These are phyloP conservation scores for Coenonympha arcania DNA, from an alignment of 2,888 invertebrate genomes.

Conservation along the genomic window DNA sequence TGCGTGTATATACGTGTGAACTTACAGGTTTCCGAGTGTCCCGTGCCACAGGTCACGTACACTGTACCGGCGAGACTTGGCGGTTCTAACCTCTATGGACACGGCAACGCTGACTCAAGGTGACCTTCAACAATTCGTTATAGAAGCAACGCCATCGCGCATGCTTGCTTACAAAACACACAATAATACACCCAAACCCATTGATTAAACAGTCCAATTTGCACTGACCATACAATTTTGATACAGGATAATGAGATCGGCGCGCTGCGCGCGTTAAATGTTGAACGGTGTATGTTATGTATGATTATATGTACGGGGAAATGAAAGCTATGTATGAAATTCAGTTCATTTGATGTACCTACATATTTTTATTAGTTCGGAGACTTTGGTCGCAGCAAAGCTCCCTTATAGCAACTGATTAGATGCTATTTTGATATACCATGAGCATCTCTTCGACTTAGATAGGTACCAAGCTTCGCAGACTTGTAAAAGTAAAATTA, in stretches of 20 bases:
- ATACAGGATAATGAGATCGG: slow-evolving; percentile 13
- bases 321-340: not conserved
- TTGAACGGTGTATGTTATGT: not conserved
- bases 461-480: too few species aligned
- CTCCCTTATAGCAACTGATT: too few species aligned
- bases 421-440: too few species aligned
- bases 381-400: too few species aligned
- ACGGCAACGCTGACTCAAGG: slow-evolving; percentile 47
- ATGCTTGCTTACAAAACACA: slow-evolving; percentile 43
- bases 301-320: too few species aligned
- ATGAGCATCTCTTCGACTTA: too few species aligned
- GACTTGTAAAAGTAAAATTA: too few species aligned
- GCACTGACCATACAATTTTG: not conserved
- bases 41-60: slow-evolving; percentile 1
- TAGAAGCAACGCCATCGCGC: slow-evolving; percentile 55
- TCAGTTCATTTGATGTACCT: too few species aligned
- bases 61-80: slow-evolving; percentile 19
- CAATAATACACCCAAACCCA: slow-evolving; percentile 38
- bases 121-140: slow-evolving; percentile 60
- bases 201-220: not conserved
- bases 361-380: too few species aligned
- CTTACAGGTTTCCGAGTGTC: not conserved
- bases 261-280: slow-evolving; percentile 3
- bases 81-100: too few species aligned
- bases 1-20: not conserved